Conservation (phyloP, 2,113 vertebrate species). For the Thamnophis sirtalis region DNA sequence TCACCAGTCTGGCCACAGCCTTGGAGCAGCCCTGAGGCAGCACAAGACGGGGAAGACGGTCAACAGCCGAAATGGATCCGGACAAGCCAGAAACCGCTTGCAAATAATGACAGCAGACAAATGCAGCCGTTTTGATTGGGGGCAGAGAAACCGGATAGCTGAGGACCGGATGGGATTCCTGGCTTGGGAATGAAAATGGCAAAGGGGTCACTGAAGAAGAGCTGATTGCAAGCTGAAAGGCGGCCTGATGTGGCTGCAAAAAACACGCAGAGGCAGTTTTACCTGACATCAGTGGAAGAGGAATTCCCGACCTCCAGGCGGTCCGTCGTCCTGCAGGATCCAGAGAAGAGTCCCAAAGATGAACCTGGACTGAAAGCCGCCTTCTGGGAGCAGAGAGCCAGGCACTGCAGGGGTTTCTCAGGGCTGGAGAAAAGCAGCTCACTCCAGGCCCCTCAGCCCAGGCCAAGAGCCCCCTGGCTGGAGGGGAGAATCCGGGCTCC, state of each 20-base stretch:
- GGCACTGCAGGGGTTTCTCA: neutral
- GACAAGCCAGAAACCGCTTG: neutral
- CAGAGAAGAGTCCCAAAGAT: neutral
- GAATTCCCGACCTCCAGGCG: neutral
- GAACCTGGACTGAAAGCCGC: neutral
- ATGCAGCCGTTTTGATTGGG: neutral
- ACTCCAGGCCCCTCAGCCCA: neutral
- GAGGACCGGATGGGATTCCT: neutral
- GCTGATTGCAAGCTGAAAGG: neutral
- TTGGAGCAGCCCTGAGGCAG: neutral
- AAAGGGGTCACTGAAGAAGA: neutral
- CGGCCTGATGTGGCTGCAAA: neutral
- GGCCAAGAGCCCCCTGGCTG: neutral
- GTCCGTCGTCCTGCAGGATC: neutral
- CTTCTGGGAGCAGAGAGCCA: neutral
- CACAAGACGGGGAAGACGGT: neutral
- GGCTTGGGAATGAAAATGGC: neutral
- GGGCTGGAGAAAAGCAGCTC: neutral
- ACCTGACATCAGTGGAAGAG: neutral
- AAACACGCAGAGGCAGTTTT: neutral
- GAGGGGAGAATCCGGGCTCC: neutral
- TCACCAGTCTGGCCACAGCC: neutral
- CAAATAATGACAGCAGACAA: neutral
- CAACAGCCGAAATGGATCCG: neutral
- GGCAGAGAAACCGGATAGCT: neutral